Conservation (phyloP, 2,113 vertebrate genomes). For the Gorsachius goisagi region DNA sequence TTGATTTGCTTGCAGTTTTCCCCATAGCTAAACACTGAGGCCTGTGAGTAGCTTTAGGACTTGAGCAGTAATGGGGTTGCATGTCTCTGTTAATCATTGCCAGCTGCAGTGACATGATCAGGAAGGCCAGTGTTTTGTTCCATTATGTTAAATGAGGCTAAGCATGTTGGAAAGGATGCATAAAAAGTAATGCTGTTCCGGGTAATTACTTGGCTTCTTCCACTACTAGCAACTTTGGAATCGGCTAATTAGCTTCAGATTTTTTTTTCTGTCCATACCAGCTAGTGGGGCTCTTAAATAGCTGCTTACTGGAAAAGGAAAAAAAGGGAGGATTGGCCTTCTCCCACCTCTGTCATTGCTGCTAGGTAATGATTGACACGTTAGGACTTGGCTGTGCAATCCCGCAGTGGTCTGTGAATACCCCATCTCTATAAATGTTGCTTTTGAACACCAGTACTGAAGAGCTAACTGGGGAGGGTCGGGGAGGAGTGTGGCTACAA, state of each 20-base stretch:
- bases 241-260: slow-evolving; percentile 75
- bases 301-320: slow-evolving; percentile 69
- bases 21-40: slow-evolving; percentile 70
- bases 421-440: slow-evolving; percentile 67
- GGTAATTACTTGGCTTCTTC: slow-evolving; percentile 74
- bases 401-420: slow-evolving; percentile 71
- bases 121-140: slow-evolving; percentile 73
- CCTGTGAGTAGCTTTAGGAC: slow-evolving; percentile 76
- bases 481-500: slow-evolving; percentile 61
- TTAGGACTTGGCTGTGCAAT: slow-evolving; percentile 77
- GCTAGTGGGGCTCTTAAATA: slow-evolving; percentile 75
- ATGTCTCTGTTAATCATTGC: slow-evolving; percentile 81
- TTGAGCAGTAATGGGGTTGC: slow-evolving; percentile 75
- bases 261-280: slow-evolving; percentile 52
- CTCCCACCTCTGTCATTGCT: slow-evolving; percentile 79
- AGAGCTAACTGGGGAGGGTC: slow-evolving; percentile 57
- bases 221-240: slow-evolving; percentile 67
- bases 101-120: slow-evolving; percentile 80
- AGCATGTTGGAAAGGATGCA: slow-evolving; percentile 71
- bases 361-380: slow-evolving; percentile 80
- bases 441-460: slow-evolving; percentile 79
- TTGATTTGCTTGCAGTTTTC: slow-evolving; percentile 73
- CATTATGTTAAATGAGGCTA: slow-evolving; percentile 62
- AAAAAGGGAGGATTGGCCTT: slow-evolving; percentile 73
- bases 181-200: slow-evolving; percentile 67